Base-by-base conservation (phyloP, 1,140 invertebrate genomes). In the Lineus longissimus region DNA sequence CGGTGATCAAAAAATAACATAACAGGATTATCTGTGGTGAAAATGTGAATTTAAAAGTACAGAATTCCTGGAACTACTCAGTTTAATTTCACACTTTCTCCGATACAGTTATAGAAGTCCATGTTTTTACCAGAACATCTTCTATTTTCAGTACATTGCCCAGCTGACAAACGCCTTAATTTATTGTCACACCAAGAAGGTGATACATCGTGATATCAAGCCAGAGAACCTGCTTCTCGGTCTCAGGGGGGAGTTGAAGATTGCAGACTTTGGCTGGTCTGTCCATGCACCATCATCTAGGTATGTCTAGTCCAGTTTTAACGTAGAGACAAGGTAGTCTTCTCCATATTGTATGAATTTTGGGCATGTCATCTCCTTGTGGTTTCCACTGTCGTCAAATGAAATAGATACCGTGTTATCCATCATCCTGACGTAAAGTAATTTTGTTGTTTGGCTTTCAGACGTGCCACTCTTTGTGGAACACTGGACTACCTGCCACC, bases 221-320 rank as follows among this genome's bases (percentile, higher is more conserved):
- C 94, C 94, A 23, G 95, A 98, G 78, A 98, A 98, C 83, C 83
- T 98, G 54, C 80, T 98, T 0, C 83, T 98, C 23, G 91, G 92
- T 30, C 79, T 87, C 27, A 88, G 90, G 64, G 91, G 90, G 57
- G 90, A 95, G 71, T 81, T 97, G 13, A 98, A 98, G 85, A 95
- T 97, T 68, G 93, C 93, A 31, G 95, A 98, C 83, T 98, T 98
- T 83, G 95, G 95, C 9, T 97, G 94, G 94, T 96, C 94, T 1
- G 94, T 97, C 7, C 94, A 97, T 84, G 91, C 94, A 2, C 93
- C 93, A 1, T 92, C 91, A 15, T 95, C 93, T 0, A 88, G 88
- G 89, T 90, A 81, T 77, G 63, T 13, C 11, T n/a, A n/a, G n/a
- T n/a, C n/a, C n/a, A n/a, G n/a, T n/a, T n/a, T n/a, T n/a, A n/a